Evolutionary conservation across 1,140 invertebrate species (phyloP), one percentile per base, ranked within the genome.

Genomic region (Micrasema minimum): DNA sequence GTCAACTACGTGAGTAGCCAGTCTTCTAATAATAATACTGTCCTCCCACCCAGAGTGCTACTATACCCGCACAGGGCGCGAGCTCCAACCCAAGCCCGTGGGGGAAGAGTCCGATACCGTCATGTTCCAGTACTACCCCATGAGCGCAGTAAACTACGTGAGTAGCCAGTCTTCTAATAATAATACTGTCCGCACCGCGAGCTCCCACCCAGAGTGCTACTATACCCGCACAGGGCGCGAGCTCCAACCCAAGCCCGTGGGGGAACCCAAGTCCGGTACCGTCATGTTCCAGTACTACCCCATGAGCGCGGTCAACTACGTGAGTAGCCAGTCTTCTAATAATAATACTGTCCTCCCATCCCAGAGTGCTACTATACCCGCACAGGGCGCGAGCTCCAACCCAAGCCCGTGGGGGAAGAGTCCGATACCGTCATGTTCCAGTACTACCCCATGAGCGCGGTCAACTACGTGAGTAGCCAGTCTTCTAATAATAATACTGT

Each of bases 251-350:
- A 91, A 92, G 77, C 92, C 92, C 2, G 89, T 94, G 1, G 91
- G 93, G 11, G 94, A 96, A 78, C n/a, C n/a, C n/a, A 92, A 95
- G 77, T 90, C 90, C 66, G 95, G 94, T 20, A 90, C 90, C 6
- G 87, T 96, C 14, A 90, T 96, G 50, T 97, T 91, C 80, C 90
- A 93, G 72, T 97, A 97, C 78, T 91, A 92, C 79, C 94, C 94
- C 12, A 90, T 91, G 77, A 92, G 90, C 77, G 89, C 92, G 46
- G 93, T 94, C 4, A 93, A 94, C 83, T 97, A 96, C 85, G 95
- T 97, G 85, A 91, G 91, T 85, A 31, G 26, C 48, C 51, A n/a
- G 11, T 66, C n/a, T n/a, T n/a, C n/a, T n/a, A n/a, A n/a, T n/a
- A n/a, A n/a, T n/a, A 88, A 48, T 90, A 90, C 80, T 86, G 85